Base-by-base conservation (phyloP, 1,140 invertebrate genomes). In the Drosophila sturtevanti region DNA sequence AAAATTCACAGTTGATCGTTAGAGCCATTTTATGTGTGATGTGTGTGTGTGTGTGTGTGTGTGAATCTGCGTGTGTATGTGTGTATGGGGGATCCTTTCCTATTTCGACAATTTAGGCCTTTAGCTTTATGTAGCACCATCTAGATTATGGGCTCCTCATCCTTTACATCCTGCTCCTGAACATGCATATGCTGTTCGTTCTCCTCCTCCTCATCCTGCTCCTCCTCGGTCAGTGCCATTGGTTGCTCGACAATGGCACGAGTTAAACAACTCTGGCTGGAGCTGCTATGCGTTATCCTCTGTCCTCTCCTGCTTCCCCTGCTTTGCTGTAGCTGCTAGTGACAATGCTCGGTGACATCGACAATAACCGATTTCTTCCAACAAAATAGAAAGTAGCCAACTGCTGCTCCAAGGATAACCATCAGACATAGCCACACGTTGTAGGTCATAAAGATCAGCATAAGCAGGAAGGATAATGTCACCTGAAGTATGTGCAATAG, bases 391-490 rank as follows among this genome's bases (percentile, higher is more conserved):
- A 99, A 98, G 92, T 98, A 99, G 1, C 98, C 98, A 10, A 96
- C 93, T 0, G 95, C 97, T 12, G 97, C 96, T 2, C 98, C 98
- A 5, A 98, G 86, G 0, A 98, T 95, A n/a, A 99, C 95, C 4
- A 97, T 96, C 21, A 98, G 72, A 89, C 98, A 98, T 16, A 99
- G 94, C 96, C 97, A 99, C 16, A 97, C 95, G 91, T 99, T 99
- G 94, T 98, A 99, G 0, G 98, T 99, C 98, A 99, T 99, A 92
- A 99, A 99, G 65, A 99, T 96, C 92, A 99, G 93, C 98, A 99
- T 99, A 16, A 99, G 94, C 80, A 98, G 95, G 92, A 99, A 99
- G 16, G 97, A 97, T 27, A 98, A 92, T 2, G 96, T 95, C 58
- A 99, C 95, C 92, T 99, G 98, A 0, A 99, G 72, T 63, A 98